Evolutionary conservation across 2,113 vertebrate species (phyloP), one percentile per base, ranked within the genome.

Genomic region (Elachura formosa): DNA sequence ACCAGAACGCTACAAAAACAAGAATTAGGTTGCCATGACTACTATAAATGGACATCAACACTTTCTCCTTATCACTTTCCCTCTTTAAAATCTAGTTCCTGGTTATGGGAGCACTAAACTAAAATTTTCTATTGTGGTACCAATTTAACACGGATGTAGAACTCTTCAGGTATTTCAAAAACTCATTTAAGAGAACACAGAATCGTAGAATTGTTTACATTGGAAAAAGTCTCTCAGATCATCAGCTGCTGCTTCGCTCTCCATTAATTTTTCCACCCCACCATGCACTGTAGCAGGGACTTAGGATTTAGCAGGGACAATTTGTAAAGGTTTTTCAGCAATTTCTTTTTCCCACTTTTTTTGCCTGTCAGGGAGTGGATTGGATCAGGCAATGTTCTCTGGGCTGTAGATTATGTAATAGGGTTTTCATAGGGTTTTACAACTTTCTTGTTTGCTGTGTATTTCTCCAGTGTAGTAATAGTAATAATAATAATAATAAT

Each of bases 21-120:
- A 85, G 66, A 72, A 87, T 66, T 25, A 64, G 17, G 88, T 94
- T 94, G 88, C 94, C 68, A 92, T 85, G 85, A 52, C 93, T 85
- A 95, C 90, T 36, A 13, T 28, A 92, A 93, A 67, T 62, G 56
- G 79, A 40, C 40, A 90, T 46, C 56, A 89, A 28, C 41, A 52
- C 49, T 54, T 43, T 91, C 64, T 63, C 19, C 61, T 67, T 78
- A 54, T 46, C 26, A 7, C 14, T 61, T 84, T 34, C 25, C 21
- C 48, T n/a, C 55, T 83, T 69, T 38, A 87, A 76, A 87, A 59
- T 24, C 34, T 51, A 64, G 4, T 7, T 62, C 54, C 71, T 81
- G 67, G 55, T 64, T 10, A 26, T 7, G 22, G 14, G 14, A 38
- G 45, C n/a, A 33, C n/a, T 48, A 59, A 79, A 34, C 34, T 38